Base-by-base conservation (phyloP, 2,888 invertebrate genomes). In the Drosophila nigricruria region DNA sequence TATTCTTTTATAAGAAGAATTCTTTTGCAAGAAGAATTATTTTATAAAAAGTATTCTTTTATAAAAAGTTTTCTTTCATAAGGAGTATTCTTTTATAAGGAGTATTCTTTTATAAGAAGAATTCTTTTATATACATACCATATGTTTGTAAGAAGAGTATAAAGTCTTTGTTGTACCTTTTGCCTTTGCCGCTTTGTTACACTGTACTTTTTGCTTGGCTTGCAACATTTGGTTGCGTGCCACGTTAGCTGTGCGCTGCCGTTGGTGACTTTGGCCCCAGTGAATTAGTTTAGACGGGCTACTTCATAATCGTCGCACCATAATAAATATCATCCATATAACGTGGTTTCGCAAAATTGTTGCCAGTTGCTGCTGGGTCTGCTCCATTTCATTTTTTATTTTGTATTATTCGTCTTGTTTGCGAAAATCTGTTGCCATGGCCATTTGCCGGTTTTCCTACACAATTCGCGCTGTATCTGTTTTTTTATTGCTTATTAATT, bases 391-490 rank as follows among this genome's bases (percentile, higher is more conserved):
- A 16, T 53, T 14, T 34, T 30, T 30, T 52, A 61, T 8, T 30
- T 30, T 30, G 53, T 43, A 59, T 56, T 36, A 14, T 67, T 70
- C 47, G 53, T 75, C 73, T 77, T 52, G 67, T 63, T 81, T 83
- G 82, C 82, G 75, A 86, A 82, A 82, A 86, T 78, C 79, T 74
- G 54, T 73, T 77, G 71, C 85, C 73, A 77, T 66, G 81, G 83
- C 70, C 71, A 70, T 61, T 77, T 71, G 82, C 78, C 78, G 88
- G 84, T 84, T 84, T 88, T 88, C 78, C 83, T 83, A 84, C 81
- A 83, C 85, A 87, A 58, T 79, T 81, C 70, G 61, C 58, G 60
- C 65, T 70, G 62, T 73, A 54, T 84, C 68, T 54, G 38, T 66
- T 30, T 43, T 65, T 69, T 83, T 81, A 71, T 70, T 78, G 69